Base-by-base conservation (phyloP, 2,113 vertebrate genomes). In the Nipponia nippon region DNA sequence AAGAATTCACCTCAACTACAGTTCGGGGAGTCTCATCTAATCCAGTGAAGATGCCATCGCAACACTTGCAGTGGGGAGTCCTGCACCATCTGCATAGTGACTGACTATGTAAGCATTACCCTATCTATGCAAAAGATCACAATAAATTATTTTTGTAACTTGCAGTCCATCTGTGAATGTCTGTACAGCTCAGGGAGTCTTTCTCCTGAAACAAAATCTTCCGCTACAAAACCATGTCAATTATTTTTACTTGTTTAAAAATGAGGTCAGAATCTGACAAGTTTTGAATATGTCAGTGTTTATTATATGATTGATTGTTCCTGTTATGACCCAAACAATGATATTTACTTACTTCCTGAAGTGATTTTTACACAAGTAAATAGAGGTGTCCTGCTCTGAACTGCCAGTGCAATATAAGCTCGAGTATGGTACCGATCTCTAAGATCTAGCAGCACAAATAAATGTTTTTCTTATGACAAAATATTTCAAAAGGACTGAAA, bases 361-460 rank as follows among this genome's bases (percentile, higher is more conserved):
- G 18, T 42, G 13, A 7, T 78, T 93, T 79, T 46, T 62, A 40
- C 1, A 0, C 44, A 56, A 82, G 8, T 36, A 89, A 55, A 44
- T 27, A 59, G 7, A 71, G 3, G 7, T 36, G 26, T 62, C 6
- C 13, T 55, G 13, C 47, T 69, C 38, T 59, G 36, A 76, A 66
- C 7, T 67, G 23, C 10, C 8, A 36, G 7, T 59, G 25, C 9
- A 83, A 26, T 46, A 14, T 72, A 66, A 70, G 3, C 6, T 36
- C 0, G 0, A 36, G 4, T 56, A 36, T 6, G 15, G 36, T 73
- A 16, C 9, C 0, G 0, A 49, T 55, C 29, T 75, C 65, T 21
- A 53, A 66, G 5, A 1, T 78, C 11, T 65, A 77, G 42, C 9
- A 72, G 26, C 15, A 85, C 10, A 56, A 62, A 75, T n/a, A 47